A percentile compares a stretch with the other conserved stretches of the same genome.
Evolutionary conservation across 2,113 vertebrate genomes (phyloP).

Genomic region (Otis tarda): DNA sequence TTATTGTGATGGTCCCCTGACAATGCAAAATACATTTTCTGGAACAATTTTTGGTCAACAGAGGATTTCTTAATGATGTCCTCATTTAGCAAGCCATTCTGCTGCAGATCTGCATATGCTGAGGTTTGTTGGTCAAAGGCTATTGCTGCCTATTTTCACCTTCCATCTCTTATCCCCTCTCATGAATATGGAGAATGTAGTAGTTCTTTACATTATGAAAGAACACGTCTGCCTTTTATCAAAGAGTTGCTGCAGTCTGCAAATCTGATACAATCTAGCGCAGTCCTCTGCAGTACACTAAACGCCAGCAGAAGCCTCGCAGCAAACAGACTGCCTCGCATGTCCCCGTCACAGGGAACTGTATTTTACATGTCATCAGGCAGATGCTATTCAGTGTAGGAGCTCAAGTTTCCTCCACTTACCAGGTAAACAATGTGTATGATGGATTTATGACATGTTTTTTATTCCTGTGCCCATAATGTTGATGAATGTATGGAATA

Average conservation of each 20-base stretch:
- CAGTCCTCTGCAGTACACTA: slow-evolving; percentile 44
- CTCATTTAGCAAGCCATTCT: neutral
- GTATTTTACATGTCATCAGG: neutral
- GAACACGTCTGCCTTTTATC: neutral
- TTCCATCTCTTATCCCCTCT: neutral
- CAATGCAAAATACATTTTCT: neutral
- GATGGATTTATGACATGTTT: neutral
- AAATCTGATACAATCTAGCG: slow-evolving; percentile 19
- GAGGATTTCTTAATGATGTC: neutral
- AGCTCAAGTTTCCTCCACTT: neutral
- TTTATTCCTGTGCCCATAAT: neutral
- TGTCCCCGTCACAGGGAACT: neutral
- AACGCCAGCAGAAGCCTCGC: neutral
- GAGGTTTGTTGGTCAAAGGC: neutral
- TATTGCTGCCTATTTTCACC: neutral
- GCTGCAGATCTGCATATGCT: neutral
- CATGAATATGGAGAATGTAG: neutral
- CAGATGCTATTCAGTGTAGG: neutral
- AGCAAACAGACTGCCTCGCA: neutral
- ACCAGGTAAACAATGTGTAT: neutral
- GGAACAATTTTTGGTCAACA: neutral
- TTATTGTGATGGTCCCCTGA: neutral
- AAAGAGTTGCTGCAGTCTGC: slow-evolving; percentile 66
- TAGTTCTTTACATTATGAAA: slow-evolving; percentile 1
- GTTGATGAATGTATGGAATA: neutral